Conservation (phyloP, 2,113 vertebrate species). For the Toxotes jaculatrix region DNA sequence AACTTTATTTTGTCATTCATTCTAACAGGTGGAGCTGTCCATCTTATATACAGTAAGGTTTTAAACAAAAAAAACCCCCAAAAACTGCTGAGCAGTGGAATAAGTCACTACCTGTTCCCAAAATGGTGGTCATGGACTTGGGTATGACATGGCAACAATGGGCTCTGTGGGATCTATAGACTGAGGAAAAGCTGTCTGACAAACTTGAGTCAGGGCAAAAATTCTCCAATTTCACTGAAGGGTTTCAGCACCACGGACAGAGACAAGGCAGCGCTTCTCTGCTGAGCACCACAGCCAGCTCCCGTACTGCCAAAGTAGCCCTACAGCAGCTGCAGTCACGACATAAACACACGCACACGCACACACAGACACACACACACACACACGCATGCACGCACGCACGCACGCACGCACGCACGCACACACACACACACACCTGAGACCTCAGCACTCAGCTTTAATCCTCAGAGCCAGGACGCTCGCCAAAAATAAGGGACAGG, state of each 20-base stretch:
- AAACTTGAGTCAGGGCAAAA: background rate
- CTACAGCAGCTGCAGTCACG: background rate
- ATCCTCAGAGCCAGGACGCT: background rate
- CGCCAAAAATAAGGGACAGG: background rate
- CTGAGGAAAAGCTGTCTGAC: background rate
- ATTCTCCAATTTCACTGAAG: background rate
- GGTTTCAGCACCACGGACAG: conserved; percentile 29
- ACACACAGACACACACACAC: background rate
- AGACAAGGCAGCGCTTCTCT: background rate
- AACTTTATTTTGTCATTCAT: background rate
- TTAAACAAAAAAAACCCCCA: background rate
- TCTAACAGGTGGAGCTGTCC: background rate
- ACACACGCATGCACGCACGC: background rate
- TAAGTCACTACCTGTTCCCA: background rate
- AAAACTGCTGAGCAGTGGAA: background rate
- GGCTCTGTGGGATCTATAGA: background rate
- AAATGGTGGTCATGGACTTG: background rate
- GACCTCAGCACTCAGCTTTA: background rate
- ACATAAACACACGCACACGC: background rate
- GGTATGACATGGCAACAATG: background rate
- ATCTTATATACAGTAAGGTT: background rate
- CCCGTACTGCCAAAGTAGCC: background rate
- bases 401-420: background rate
- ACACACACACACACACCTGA: background rate
- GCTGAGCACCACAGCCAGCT: background rate